phyloP scores from a whole-genome alignment of 1,140 invertebrate species.

The Megalopta genalis region DNA sequence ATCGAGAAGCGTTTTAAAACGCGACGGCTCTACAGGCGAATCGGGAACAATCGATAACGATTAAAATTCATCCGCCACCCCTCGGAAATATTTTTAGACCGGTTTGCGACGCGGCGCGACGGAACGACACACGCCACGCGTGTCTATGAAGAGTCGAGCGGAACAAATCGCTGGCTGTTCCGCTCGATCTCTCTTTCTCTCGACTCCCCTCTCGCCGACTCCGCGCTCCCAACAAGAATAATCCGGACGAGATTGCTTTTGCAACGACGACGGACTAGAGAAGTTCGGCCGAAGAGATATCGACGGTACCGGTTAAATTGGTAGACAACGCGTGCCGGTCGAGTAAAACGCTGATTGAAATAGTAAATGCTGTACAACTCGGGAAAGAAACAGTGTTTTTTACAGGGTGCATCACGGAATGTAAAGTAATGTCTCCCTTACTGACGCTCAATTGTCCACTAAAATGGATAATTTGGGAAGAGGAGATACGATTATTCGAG shows the following conservation, averaged over 20 bases:
- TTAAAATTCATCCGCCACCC: constrained; percentile 23
- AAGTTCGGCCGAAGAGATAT: no score
- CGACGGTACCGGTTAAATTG: no score
- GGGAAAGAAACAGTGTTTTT: no score
- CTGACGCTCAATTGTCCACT: no score
- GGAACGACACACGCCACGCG: background rate
- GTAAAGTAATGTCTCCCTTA: no score
- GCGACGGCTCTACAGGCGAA: constrained; percentile 1
- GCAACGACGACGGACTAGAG: no score
- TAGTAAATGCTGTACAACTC: no score
- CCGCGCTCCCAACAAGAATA: constrained; percentile 18
- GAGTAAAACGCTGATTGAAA: no score
- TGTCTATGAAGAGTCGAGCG: constrained; percentile 41
- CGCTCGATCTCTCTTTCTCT: background rate
- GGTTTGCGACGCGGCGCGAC: background rate
- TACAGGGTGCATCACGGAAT: no score
- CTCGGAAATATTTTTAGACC: background rate
- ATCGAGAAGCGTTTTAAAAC: constrained; percentile 53
- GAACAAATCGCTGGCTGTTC: constrained; percentile 30
- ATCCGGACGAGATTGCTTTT: background rate
- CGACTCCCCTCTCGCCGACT: background rate
- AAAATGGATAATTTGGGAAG: no score
- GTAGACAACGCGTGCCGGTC: no score
- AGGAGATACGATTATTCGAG: no score
- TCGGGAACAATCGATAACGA: constrained; percentile 37